These are phyloP conservation scores for Neodiprion lecontei DNA, from an alignment of 1,140 invertebrate genomes.

Conservation along the genomic window DNA sequence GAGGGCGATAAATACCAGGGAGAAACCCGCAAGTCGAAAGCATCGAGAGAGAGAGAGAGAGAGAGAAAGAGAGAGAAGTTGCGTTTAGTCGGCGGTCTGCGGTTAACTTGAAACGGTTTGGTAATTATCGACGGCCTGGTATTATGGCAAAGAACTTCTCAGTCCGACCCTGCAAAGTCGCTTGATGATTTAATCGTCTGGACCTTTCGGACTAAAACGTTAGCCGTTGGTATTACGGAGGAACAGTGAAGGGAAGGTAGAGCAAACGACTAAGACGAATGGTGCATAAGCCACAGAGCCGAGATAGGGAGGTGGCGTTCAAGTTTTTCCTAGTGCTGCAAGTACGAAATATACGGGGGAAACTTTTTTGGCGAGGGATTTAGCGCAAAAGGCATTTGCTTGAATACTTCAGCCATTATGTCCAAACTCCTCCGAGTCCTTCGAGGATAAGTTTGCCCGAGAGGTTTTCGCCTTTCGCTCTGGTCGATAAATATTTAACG, in stretches of 20 bases:
- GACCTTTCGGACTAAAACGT: not conserved
- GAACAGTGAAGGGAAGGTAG: not conserved
- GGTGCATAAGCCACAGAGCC: not conserved
- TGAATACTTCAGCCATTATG: not conserved
- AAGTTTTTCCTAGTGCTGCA: no score
- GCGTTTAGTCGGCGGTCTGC: not conserved
- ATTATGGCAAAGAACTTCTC: not conserved
- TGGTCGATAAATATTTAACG: no score
- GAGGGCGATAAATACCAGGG: no score
- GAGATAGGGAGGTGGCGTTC: no score
- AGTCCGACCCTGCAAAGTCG: not conserved
- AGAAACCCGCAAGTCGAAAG: no score
- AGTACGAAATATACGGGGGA: not conserved
- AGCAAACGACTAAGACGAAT: not conserved
- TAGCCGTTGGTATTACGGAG: not conserved
- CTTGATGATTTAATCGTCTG: conserved; percentile 1
- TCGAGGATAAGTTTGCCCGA: no score
- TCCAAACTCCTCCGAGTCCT: no score
- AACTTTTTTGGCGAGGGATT: not conserved
- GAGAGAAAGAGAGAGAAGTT: not conserved
- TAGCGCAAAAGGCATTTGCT: not conserved
- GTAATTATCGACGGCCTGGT: not conserved
- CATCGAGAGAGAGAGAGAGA: not conserved
- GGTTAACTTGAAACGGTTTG: not conserved
- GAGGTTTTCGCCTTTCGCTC: no score